Evolutionary conservation across 2,888 invertebrate species (phyloP).

Genomic region (Melanostoma mellinum): DNA sequence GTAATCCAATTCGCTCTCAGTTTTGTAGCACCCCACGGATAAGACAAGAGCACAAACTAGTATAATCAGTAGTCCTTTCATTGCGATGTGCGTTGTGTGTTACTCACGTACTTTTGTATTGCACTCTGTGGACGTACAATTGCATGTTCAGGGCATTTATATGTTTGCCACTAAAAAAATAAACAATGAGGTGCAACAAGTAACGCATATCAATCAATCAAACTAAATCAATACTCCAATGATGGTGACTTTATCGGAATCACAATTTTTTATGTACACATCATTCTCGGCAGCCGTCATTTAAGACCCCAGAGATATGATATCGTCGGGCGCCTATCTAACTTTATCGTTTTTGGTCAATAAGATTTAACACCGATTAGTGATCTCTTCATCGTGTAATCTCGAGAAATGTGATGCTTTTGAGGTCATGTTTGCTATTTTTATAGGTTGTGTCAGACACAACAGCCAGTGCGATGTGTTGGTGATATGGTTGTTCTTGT

Average conservation of each 20-base stretch:
- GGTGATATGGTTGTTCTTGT: slow-evolving; percentile 9
- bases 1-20: slow-evolving; percentile 56
- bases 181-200: slow-evolving; percentile 3
- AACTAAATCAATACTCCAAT: slow-evolving; percentile 24
- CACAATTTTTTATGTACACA: slow-evolving; percentile 28
- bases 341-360: slow-evolving; percentile 43
- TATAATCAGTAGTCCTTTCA: slow-evolving; percentile 29
- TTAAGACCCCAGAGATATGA: slow-evolving; percentile 7
- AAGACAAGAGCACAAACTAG: slow-evolving; percentile 9
- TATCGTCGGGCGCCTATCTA: slow-evolving; percentile 30
- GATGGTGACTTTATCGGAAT: background rate
- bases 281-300: slow-evolving; percentile 14
- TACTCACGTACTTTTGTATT: background rate
- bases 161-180: slow-evolving; percentile 26
- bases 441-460: slow-evolving; percentile 12
- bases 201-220: slow-evolving; percentile 17
- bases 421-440: slow-evolving; percentile 51
- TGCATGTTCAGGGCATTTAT: slow-evolving; percentile 34
- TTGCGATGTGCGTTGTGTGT: background rate
- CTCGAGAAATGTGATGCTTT: slow-evolving; percentile 51
- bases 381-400: slow-evolving; percentile 28
- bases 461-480: no score
- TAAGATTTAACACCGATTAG: slow-evolving; percentile 12
- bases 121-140: slow-evolving; percentile 30
- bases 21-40: slow-evolving; percentile 35